phyloP scores from a whole-genome alignment of 2,888 invertebrate species.

The Micoletzkya japonica region DNA sequence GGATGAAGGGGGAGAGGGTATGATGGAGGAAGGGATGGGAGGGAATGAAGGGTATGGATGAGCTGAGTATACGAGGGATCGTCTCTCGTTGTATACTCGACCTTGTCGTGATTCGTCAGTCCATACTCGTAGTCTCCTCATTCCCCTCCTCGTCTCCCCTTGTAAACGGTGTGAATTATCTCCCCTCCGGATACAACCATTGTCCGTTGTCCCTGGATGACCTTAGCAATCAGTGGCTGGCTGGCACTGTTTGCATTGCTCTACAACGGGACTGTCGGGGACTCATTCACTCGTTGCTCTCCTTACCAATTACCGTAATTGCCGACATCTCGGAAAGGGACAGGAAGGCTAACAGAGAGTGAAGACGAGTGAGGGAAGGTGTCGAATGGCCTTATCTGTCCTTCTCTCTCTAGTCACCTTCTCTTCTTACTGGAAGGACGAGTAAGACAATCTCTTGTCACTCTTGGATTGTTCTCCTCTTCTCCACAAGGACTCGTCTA shows the following conservation, averaged over 20 bases:
- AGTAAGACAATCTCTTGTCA: not conserved
- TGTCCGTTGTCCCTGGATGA: not conserved
- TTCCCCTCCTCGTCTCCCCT: not conserved
- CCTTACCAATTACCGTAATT: constrained; percentile 17
- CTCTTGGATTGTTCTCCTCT: no score
- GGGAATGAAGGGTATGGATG: constrained; percentile 4
- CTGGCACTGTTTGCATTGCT: constrained; percentile 6
- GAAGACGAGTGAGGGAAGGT: not conserved
- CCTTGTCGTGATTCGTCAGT: not conserved
- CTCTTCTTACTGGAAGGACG: not conserved
- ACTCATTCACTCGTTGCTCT: not conserved
- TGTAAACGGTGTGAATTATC: constrained; percentile 17
- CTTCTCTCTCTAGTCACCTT: not conserved
- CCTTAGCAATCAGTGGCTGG: constrained; percentile 21
- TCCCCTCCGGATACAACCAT: not conserved
- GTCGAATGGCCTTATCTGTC: not conserved
- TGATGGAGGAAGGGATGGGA: constrained; percentile 1
- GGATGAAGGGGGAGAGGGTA: constrained; percentile 14
- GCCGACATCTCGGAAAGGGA: constrained; percentile 15
- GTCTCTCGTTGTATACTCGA: not conserved
- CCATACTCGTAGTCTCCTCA: not conserved
- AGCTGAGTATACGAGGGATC: constrained; percentile 15
- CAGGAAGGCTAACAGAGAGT: not conserved
- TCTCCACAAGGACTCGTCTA: no score
- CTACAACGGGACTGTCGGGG: not conserved